phyloP scores from a whole-genome alignment of 2,888 invertebrate genomes.

The Diploptera punctata region DNA sequence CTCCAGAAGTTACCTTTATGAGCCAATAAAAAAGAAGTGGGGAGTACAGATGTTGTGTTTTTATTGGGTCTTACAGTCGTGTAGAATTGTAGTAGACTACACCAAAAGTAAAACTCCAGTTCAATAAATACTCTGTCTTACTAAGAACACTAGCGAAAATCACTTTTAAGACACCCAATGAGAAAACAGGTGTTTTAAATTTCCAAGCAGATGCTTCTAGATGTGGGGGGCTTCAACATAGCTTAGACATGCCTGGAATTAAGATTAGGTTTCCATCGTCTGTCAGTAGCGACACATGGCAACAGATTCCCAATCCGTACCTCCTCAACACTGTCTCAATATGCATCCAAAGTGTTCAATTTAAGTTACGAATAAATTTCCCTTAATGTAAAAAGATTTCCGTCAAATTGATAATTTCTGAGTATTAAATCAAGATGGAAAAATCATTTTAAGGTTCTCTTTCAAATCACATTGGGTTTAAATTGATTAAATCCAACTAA shows the following conservation, averaged over 20 bases:
- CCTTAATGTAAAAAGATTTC: no score
- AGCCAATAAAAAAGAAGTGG: neutral
- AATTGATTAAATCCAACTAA: no score
- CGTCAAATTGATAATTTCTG: no score
- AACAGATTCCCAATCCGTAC: neutral
- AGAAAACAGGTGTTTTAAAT: conserved; percentile 18
- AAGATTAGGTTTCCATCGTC: conserved; percentile 6
- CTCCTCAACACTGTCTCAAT: neutral
- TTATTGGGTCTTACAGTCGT: neutral
- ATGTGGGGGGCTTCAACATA: neutral
- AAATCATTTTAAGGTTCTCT: no score
- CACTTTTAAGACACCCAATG: neutral
- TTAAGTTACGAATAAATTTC: no score
- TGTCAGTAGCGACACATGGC: conserved; percentile 4
- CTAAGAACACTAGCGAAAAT: conserved; percentile 1
- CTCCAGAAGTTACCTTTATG: neutral
- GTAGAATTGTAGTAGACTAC: neutral
- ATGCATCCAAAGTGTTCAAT: conserved; percentile 25
- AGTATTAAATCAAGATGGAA: no score
- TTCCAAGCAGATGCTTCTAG: neutral
- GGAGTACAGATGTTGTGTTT: neutral
- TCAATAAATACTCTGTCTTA: neutral
- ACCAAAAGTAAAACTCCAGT: neutral
- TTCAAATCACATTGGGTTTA: no score
- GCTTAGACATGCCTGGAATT: neutral